These are phyloP conservation scores for Heliconius sara DNA, from an alignment of 2,888 invertebrate genomes.

Conservation along the genomic window DNA sequence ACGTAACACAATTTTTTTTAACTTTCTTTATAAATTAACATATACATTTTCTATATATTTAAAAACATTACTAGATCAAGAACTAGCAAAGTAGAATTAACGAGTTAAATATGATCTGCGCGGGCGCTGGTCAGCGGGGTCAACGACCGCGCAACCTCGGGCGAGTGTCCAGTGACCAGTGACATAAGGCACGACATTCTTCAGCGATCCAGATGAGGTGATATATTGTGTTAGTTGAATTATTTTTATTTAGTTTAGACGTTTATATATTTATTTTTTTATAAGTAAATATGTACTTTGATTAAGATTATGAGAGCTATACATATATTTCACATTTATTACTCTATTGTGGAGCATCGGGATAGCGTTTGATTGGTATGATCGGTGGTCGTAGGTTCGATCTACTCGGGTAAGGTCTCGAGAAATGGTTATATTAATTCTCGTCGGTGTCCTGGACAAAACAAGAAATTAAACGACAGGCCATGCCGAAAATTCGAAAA, in stretches of 20 bases:
- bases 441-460: no score
- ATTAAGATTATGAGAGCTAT: no score
- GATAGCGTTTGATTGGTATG: no score
- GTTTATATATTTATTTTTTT: background rate
- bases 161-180: constrained; percentile 57
- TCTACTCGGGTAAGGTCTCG: background rate
- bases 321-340: no score
- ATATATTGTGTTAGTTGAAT: background rate
- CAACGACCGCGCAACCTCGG: constrained; percentile 73
- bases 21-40: no score
- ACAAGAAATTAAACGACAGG: no score
- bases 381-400: background rate
- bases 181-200: constrained; percentile 56
- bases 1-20: no score
- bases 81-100: constrained; percentile 38
- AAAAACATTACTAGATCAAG: constrained; percentile 33
- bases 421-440: no score
- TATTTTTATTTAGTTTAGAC: background rate
- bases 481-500: no score
- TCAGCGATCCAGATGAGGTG: constrained; percentile 28
- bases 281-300: no score
- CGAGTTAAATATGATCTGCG: constrained; percentile 68
- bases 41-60: background rate
- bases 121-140: constrained; percentile 76
- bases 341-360: no score